Evolutionary conservation across 1,140 invertebrate genomes (phyloP).

Genomic region (Tetraneura akinire): DNA sequence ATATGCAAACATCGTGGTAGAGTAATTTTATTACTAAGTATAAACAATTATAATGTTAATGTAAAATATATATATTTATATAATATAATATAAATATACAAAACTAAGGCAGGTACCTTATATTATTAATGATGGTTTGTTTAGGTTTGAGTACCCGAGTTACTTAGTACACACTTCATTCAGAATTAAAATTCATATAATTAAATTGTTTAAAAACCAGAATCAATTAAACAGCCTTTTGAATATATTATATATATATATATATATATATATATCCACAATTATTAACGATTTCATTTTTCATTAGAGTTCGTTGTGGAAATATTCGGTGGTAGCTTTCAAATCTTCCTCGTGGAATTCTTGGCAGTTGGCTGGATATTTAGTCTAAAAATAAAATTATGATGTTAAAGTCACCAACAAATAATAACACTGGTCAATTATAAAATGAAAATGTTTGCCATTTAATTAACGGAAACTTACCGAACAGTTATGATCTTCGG

Average conservation of each 20-base stretch:
- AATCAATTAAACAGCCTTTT: slow-evolving; percentile 39
- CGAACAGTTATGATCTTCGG: slow-evolving; percentile 65
- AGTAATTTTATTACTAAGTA: slow-evolving; percentile 15
- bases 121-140: slow-evolving; percentile 42
- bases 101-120: slow-evolving; percentile 9
- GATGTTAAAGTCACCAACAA: no score
- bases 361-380: slow-evolving; percentile 71
- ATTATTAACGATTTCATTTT: not conserved
- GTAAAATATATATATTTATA: slow-evolving; percentile 9
- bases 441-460: no score
- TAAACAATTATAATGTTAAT: slow-evolving; percentile 6
- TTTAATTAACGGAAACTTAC: slow-evolving; percentile 58
- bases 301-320: slow-evolving; percentile 73
- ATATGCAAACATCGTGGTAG: no score
- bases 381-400: slow-evolving; percentile 61
- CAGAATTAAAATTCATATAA: slow-evolving; percentile 26
- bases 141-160: slow-evolving; percentile 32
- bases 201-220: slow-evolving; percentile 22
- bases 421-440: no score
- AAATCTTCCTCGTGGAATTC: slow-evolving; percentile 78
- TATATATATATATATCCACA: not conserved
- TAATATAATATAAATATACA: slow-evolving; percentile 10
- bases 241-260: not conserved
- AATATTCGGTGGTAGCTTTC: slow-evolving; percentile 76
- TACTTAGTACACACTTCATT: slow-evolving; percentile 35